Evolutionary conservation across 2,113 vertebrate species (phyloP).

Genomic region (Petaurus breviceps): DNA sequence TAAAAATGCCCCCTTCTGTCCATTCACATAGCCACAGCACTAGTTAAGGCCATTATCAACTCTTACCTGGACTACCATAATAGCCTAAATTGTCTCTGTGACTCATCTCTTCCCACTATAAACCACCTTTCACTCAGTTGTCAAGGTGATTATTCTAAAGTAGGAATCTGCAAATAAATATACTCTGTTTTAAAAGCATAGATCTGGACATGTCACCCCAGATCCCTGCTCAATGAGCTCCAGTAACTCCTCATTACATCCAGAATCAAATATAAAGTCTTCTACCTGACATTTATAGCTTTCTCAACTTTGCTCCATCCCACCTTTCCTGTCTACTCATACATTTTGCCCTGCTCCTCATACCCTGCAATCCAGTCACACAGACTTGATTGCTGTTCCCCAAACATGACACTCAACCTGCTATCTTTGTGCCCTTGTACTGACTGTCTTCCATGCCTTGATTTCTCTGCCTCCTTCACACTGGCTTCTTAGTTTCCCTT

Average conservation of each 20-base stretch:
- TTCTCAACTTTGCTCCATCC: not conserved
- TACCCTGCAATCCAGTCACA: not conserved
- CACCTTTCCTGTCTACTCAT: not conserved
- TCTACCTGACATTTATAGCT: not conserved
- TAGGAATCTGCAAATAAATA: not conserved
- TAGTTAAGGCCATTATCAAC: not conserved
- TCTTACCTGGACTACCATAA: not conserved
- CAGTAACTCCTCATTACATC: not conserved
- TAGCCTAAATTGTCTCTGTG: not conserved
- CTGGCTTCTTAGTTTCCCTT: not conserved
- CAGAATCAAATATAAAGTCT: not conserved
- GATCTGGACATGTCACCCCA: not conserved
- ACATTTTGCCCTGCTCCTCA: not conserved
- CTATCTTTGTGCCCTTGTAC: not conserved
- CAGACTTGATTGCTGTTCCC: not conserved
- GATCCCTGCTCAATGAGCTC: not conserved
- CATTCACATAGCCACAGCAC: not conserved
- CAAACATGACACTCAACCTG: not conserved
- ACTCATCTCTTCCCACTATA: not conserved
- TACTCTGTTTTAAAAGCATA: not conserved
- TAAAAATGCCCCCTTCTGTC: not conserved
- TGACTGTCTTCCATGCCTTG: not conserved
- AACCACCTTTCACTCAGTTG: not conserved
- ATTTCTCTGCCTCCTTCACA: not conserved
- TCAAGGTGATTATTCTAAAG: not conserved